phyloP scores from a whole-genome alignment of 2,888 invertebrate genomes.

The Carterocephalus palaemon region DNA sequence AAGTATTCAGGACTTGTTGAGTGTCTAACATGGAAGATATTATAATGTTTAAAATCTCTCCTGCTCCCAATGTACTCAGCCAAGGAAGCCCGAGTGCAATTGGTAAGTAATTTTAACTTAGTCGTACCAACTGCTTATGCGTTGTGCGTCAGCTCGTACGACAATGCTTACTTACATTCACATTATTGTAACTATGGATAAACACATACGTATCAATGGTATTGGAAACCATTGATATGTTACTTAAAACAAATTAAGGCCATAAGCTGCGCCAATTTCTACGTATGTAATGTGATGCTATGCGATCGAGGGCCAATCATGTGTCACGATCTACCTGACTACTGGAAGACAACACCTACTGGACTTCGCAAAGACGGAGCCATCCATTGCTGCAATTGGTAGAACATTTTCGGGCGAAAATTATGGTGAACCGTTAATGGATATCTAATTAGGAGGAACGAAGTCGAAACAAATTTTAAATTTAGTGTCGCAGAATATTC shows the following conservation, averaged over 20 bases:
- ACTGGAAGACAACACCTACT: constrained; percentile 35
- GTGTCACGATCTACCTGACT: constrained; percentile 28
- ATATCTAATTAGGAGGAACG: constrained; percentile 31
- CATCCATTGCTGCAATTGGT: constrained; percentile 15
- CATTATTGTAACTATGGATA: no score
- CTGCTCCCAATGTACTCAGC: constrained; percentile 7
- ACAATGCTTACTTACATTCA: no score
- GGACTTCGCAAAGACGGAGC: constrained; percentile 1
- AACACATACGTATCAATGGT: no score
- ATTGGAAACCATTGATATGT: constrained; percentile 42
- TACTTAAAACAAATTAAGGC: constrained; percentile 12
- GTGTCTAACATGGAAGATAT: constrained; percentile 31
- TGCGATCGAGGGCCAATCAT: constrained; percentile 38
- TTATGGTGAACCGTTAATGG: constrained; percentile 34
- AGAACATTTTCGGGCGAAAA: constrained; percentile 9
- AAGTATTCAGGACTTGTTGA: constrained; percentile 59
- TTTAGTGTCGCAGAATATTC: constrained; percentile 66
- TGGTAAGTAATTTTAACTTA: not conserved
- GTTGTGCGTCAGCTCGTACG: not conserved
- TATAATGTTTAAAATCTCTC: constrained; percentile 27
- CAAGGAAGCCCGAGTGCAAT: constrained; percentile 14
- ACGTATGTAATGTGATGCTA: constrained; percentile 48
- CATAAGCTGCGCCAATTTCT: constrained; percentile 37
- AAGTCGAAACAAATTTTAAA: constrained; percentile 46
- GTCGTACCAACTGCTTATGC: no score